Base-by-base conservation (phyloP, 1,140 invertebrate species). In the Lysiphlebus fabarum region DNA sequence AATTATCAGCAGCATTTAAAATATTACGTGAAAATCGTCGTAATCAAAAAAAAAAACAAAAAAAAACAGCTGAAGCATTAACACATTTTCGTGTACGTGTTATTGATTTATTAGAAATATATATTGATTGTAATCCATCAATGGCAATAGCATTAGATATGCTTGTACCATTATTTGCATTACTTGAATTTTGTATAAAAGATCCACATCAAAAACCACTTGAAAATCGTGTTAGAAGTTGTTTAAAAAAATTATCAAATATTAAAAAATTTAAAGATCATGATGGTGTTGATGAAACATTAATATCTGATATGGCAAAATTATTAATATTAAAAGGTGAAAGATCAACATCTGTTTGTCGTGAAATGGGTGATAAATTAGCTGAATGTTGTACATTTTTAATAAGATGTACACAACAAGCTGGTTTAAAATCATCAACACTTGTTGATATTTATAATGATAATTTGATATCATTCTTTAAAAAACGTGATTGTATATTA, bases 1-100 rank as follows among this genome's bases (percentile, higher is more conserved):
- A 86, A 2, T 70, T 92, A 33, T 85, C 85, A 1, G 82, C 84
- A 44, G 88, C 87, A 2, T 91, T 92, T 67, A 86, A 82, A 67
- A 80, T 85, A 55, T 82, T 86, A 56, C 83, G 82, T 61, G 81
- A 86, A 60, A 84, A 83, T 61, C 71, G 74, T 6, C 82, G 82
- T 65, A 82, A 76, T 37, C 82, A 82, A 67, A 73, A 76, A 0
- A 87, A 86, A 61, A 86, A 86, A 63, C 86, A 89, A 65, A 81
- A 78, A 11, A 87, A 86, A 70, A 79, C 84, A 55, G 85, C 85
- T 49, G 84, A 86, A 68, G 72, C 82, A 2, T 70, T 89, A 4
- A 88, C 84, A 41, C 86, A 90, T 69, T 90, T 89, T 61, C 78
- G 88, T 58, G 83, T 86, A 14, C 79, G 87, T 63, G 86, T 85